These are phyloP conservation scores for Hyposoter didymator DNA, from an alignment of 2,888 invertebrate genomes.

Conservation along the genomic window DNA sequence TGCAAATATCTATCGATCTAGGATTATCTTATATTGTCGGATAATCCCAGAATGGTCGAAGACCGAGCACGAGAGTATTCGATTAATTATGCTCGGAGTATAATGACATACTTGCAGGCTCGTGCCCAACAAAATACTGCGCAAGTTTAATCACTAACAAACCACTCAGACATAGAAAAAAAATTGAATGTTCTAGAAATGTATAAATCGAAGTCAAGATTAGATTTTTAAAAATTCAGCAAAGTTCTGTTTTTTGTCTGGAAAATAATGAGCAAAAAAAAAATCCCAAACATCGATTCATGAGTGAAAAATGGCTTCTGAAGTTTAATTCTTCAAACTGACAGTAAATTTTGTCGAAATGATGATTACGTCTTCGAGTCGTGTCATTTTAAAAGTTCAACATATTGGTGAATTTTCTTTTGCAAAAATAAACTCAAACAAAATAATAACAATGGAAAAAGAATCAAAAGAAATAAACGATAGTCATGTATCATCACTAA, in stretches of 20 bases:
- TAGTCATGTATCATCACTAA: conserved; percentile 84
- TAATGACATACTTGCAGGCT: not conserved
- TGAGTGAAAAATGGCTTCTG: not conserved
- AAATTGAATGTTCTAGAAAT: not conserved
- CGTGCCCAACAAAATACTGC: not conserved
- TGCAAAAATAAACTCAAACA: not conserved
- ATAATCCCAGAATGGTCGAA: not conserved
- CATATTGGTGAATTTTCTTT: not conserved
- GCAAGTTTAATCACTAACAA: not conserved
- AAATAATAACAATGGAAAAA: not conserved
- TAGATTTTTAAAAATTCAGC: not conserved
- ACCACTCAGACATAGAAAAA: not conserved
- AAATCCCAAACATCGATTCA: not conserved
- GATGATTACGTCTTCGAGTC: not conserved
- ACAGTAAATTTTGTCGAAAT: not conserved
- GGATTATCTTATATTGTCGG: not conserved
- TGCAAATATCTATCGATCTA: not conserved
- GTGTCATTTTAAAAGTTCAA: not conserved
- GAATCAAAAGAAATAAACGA: conserved; percentile 80
- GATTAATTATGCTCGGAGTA: not conserved
- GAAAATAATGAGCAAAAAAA: not conserved
- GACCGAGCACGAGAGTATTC: not conserved
- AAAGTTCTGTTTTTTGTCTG: not conserved
- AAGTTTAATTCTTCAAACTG: not conserved
- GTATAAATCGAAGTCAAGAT: not conserved